Conservation (phyloP, 2,888 invertebrate genomes). For the Portevinia maculata region DNA sequence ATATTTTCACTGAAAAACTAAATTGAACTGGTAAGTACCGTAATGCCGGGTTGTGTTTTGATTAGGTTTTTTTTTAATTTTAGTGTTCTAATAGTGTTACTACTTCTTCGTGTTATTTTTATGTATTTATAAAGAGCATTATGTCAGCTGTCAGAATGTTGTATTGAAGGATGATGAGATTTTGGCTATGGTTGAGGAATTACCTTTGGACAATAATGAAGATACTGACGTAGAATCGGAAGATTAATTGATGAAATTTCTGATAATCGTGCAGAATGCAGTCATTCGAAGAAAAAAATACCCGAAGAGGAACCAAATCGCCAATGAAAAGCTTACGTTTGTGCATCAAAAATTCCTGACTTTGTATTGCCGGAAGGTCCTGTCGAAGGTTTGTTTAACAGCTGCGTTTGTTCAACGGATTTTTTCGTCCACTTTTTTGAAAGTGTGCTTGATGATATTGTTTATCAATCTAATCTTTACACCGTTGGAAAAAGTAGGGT, state of each 20-base stretch:
- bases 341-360: conserved; percentile 25
- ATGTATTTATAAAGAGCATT: too few relatives aligned
- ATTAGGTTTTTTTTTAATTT: background rate
- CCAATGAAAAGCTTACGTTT: conserved; percentile 18
- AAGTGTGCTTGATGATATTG: background rate
- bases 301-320: conserved; percentile 20
- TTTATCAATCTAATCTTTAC: background rate
- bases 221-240: too few relatives aligned
- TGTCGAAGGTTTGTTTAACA: background rate
- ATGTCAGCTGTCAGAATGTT: conserved; percentile 10
- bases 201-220: too few relatives aligned
- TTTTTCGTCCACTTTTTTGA: background rate
- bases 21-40: too few relatives aligned
- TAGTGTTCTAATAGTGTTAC: too few relatives aligned
- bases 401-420: background rate
- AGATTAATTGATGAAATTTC: too few relatives aligned
- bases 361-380: conserved; percentile 23
- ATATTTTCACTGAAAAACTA: too few relatives aligned
- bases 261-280: conserved; percentile 14
- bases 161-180: conserved; percentile 29
- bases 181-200: conserved; percentile 5
- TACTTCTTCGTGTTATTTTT: too few relatives aligned
- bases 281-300: conserved; percentile 25
- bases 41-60: too few relatives aligned
- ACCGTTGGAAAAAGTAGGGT: background rate